phyloP scores from a whole-genome alignment of 2,113 vertebrate genomes.

The Peromyscus leucopus region DNA sequence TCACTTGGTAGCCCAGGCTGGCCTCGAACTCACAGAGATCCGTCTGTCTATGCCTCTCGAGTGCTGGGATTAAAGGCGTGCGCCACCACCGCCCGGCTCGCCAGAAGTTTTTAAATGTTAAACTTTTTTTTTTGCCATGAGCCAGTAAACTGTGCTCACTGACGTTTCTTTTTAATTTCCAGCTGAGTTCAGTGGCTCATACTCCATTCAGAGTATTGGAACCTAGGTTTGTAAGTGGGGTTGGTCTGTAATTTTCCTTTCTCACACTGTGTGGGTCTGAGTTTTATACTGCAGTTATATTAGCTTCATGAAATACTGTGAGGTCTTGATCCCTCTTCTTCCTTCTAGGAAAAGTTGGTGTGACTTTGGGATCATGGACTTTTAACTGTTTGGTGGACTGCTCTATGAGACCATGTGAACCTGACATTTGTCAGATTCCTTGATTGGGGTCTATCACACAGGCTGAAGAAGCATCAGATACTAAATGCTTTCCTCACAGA shows the following conservation, averaged over 20 bases:
- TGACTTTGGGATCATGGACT: neutral
- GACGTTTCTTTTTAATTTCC: neutral
- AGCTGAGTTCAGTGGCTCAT: neutral
- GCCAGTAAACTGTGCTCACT: neutral
- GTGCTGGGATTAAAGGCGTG: too few species aligned
- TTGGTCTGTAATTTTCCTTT: neutral
- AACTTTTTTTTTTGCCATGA: neutral
- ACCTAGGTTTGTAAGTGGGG: neutral
- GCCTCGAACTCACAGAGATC: too few species aligned
- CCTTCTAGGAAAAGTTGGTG: neutral
- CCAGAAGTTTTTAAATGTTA: neutral
- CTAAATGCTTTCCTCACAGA: neutral
- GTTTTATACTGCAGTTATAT: neutral
- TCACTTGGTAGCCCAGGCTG: too few species aligned
- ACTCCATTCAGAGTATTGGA: neutral
- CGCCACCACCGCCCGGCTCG: too few species aligned
- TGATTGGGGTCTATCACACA: too few species aligned
- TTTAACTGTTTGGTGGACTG: neutral
- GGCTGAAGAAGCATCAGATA: too few species aligned
- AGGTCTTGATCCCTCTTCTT: neutral
- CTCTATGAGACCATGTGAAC: neutral
- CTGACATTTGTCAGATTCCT: neutral
- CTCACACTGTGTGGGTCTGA: neutral
- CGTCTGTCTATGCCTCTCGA: too few species aligned
- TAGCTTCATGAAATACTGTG: conserved; percentile 12